These are phyloP conservation scores for Pseudomyrmex concolor DNA, from an alignment of 1,140 invertebrate genomes.

Conservation along the genomic window DNA sequence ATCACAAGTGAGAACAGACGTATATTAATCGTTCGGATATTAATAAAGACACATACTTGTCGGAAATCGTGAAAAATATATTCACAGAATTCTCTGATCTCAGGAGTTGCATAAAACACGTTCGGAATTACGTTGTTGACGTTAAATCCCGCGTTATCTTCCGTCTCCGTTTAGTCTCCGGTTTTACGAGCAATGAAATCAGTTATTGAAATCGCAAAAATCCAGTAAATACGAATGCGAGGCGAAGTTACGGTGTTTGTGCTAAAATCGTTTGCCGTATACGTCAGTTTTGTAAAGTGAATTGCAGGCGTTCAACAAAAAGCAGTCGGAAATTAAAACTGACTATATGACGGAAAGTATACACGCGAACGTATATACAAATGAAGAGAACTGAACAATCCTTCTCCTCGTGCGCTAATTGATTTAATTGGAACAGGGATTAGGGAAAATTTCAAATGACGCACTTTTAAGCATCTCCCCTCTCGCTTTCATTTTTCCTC, in stretches of 20 bases:
- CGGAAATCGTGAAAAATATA: neutral
- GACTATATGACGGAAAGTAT: slow-evolving; percentile 1
- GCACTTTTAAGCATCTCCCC: slow-evolving; percentile 37
- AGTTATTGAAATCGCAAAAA: slow-evolving; percentile 1
- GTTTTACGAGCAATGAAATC: neutral
- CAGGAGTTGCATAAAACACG: neutral
- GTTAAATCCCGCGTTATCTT: neutral
- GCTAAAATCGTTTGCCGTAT: neutral
- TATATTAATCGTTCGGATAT: neutral
- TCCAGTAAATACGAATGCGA: neutral
- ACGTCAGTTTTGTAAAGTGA: neutral
- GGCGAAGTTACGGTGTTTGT: neutral
- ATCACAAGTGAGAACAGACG: neutral
- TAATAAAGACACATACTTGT: neutral
- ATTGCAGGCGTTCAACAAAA: slow-evolving; percentile 6
- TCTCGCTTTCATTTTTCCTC: neutral
- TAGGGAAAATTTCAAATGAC: slow-evolving; percentile 56
- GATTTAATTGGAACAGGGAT: slow-evolving; percentile 47
- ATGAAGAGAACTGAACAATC: slow-evolving; percentile 44
- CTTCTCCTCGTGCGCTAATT: slow-evolving; percentile 36
- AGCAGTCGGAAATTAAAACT: slow-evolving; percentile 25
- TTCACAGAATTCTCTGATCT: neutral
- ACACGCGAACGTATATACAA: slow-evolving; percentile 4
- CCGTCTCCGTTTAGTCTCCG: neutral
- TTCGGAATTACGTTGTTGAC: neutral